Conservation (phyloP, 2,797 vertebrate species). For the Hylomyscus alleni region DNA sequence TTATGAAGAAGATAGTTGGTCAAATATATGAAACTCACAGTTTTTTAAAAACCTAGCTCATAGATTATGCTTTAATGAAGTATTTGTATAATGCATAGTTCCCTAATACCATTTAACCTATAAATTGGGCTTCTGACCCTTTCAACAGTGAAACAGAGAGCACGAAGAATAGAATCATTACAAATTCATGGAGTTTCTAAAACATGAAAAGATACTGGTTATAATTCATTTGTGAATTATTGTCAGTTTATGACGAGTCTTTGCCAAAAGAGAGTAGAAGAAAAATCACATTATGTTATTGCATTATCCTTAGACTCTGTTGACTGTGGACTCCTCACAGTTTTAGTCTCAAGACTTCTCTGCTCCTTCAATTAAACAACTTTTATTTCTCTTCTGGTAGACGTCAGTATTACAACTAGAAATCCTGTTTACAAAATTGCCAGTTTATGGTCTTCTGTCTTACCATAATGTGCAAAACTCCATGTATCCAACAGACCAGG, state of each 20-base stretch:
- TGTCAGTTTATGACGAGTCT: conserved; percentile 73
- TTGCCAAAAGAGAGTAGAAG: conserved; percentile 72
- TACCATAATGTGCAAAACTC: background rate
- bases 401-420: conserved; percentile 19
- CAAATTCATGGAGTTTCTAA: conserved; percentile 80
- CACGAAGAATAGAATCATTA: conserved; percentile 81
- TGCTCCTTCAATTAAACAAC: background rate
- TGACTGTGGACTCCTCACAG: background rate
- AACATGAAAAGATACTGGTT: conserved; percentile 76
- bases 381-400: background rate
- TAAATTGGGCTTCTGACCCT: conserved; percentile 81
- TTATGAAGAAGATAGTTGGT: conserved; percentile 74
- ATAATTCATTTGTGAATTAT: conserved; percentile 81
- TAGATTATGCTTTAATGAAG: conserved; percentile 78
- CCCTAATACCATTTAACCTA: conserved; percentile 85
- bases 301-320: conserved; percentile 56
- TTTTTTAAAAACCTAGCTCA: conserved; percentile 75
- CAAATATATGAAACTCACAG: conserved; percentile 73
- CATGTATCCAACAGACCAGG: background rate
- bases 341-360: background rate
- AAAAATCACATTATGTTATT: conserved; percentile 64
- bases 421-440: background rate
- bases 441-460: background rate
- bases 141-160: conserved; percentile 77
- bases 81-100: conserved; percentile 78